Evolutionary conservation across 2,797 vertebrate species (phyloP).

Genomic region (Eulemur mongoz): DNA sequence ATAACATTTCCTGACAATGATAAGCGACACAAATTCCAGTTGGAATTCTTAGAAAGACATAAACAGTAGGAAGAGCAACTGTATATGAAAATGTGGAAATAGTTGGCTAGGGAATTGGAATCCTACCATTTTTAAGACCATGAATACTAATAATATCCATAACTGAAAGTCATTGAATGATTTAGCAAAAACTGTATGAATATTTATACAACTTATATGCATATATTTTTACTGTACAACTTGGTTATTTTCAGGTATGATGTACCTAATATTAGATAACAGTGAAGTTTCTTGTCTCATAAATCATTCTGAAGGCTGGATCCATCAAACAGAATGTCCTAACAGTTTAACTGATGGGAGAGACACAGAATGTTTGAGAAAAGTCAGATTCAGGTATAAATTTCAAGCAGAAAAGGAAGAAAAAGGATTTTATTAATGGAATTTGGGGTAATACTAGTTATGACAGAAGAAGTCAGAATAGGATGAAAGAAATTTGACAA

Average conservation of each 20-base stretch:
- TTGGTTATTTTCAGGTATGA: slow-evolving; percentile 36
- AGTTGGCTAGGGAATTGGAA: not conserved
- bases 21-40: slow-evolving; percentile 44
- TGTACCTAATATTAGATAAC: not conserved
- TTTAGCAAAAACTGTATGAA: slow-evolving; percentile 46
- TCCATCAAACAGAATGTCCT: slow-evolving; percentile 45
- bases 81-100: not conserved
- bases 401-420: slow-evolving; percentile 21
- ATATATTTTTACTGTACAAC: slow-evolving; percentile 51
- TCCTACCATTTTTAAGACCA: slow-evolving; percentile 46
- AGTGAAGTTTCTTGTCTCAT: not conserved
- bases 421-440: slow-evolving; percentile 46
- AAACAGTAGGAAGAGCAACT: slow-evolving; percentile 28
- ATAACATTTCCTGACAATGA: slow-evolving; percentile 17
- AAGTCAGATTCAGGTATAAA: slow-evolving; percentile 24
- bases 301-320: slow-evolving; percentile 49
- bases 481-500: slow-evolving; percentile 55
- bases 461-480: slow-evolving; percentile 4
- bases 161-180: not conserved
- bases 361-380: slow-evolving; percentile 31
- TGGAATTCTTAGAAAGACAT: slow-evolving; percentile 44
- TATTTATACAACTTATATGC: slow-evolving; percentile 64
- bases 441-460: slow-evolving; percentile 28
- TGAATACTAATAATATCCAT: not conserved
- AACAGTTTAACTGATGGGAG: slow-evolving; percentile 4